Conservation (phyloP, 2,888 invertebrate genomes). For the Lepidochrysops patricia region DNA sequence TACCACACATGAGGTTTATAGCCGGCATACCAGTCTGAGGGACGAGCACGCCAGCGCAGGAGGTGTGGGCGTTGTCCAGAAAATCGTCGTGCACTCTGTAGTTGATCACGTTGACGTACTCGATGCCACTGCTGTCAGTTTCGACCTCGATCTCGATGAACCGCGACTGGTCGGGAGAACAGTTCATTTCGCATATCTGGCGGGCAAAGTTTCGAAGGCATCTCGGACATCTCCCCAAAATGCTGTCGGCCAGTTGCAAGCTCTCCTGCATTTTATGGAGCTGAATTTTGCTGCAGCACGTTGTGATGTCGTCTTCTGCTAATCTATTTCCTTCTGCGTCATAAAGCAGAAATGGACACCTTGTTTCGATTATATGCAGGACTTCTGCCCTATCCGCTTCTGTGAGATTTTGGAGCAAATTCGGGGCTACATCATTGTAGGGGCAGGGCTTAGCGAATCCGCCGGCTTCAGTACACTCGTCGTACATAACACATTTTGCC, state of each 20-base stretch:
- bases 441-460: constrained; percentile 42
- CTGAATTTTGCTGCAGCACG: constrained; percentile 78
- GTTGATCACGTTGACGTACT: constrained; percentile 64
- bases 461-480: constrained; percentile 37
- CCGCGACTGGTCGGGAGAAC: constrained; percentile 80
- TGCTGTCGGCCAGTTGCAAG: constrained; percentile 76
- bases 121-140: constrained; percentile 27
- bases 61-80: constrained; percentile 79
- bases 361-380: constrained; percentile 50
- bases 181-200: constrained; percentile 87
- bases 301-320: constrained; percentile 45
- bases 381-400: constrained; percentile 44
- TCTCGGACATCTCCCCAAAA: constrained; percentile 87
- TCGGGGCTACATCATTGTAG: constrained; percentile 34
- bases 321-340: constrained; percentile 47
- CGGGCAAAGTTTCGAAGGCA: constrained; percentile 85
- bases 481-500: constrained; percentile 48
- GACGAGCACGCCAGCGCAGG: constrained; percentile 85
- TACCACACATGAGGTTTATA: constrained; percentile 85
- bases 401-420: constrained; percentile 38
- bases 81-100: constrained; percentile 75
- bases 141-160: constrained; percentile 41
- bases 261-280: constrained; percentile 65
- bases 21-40: constrained; percentile 84
- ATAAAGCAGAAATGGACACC: constrained; percentile 77